Base-by-base conservation (phyloP, 1,140 invertebrate species). In the Capitella teleta region DNA sequence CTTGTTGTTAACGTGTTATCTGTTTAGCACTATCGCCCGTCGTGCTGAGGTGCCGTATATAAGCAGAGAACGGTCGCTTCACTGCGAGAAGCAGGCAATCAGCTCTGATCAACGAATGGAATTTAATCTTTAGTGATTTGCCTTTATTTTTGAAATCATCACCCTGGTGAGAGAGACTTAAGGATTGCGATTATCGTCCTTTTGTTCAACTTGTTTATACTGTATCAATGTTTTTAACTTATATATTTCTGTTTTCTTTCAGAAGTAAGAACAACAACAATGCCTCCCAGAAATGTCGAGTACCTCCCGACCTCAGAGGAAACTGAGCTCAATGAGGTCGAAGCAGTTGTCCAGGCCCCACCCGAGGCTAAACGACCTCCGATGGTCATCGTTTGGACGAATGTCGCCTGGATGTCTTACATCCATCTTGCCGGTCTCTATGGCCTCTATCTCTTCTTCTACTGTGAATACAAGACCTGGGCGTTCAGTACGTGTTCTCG, bases 341-440 rank as follows among this genome's bases (percentile, higher is more conserved):
- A 52, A 24, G 42, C 41, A 52, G 50, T 34, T 25, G 43, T 52
- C 3, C 14, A 23, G 5, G 42, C 23, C 16, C 28, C 30, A 18
- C 18, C 28, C 30, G 19, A 16, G 19, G 16, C 18, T 14, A 47
- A 47, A 21, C 3, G 12, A 16, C 41, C 50, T 1, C 52, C 52
- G 16, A 46, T 34, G 28, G 23, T 83, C 59, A 81, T 92, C 24
- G 91, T 96, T 0, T 97, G 93, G 92, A 80, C 83, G 59, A 98
- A 97, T 70, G 87, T 97, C 8, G 73, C 85, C 5, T 69, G 89
- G 0, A 94, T 96, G 66, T 62, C 73, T 5, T 81, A 82, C 53
- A 77, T 98, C n/a, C 94, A 98, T 72, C 24, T 86, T 12, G 82
- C 80, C 21, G 85, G 88, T 3, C 19, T 95, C 1, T 92, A 92